phyloP scores from a whole-genome alignment of 1,140 invertebrate genomes.

The Myzus persicae region DNA sequence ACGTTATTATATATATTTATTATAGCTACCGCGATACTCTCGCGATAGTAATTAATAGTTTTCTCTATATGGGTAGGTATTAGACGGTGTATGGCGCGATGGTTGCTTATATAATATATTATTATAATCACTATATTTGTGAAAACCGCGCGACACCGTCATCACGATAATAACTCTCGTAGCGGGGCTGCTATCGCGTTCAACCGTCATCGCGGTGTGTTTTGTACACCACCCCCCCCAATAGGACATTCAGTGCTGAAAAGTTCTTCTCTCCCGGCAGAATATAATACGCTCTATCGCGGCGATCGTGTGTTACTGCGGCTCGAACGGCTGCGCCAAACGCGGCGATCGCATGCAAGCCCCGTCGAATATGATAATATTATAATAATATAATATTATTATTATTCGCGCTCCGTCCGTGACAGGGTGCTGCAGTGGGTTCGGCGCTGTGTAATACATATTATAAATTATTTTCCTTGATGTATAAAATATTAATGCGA shows the following conservation, averaged over 20 bases:
- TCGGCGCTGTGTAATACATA: background rate
- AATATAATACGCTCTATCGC: background rate
- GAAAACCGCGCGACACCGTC: background rate
- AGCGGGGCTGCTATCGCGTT: background rate
- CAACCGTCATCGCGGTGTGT: background rate
- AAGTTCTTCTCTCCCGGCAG: background rate
- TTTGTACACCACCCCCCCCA: background rate
- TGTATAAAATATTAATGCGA: background rate
- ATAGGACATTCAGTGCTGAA: background rate
- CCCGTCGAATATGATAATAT: background rate
- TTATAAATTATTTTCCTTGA: background rate
- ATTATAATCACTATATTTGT: background rate
- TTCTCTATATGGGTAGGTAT: too few relatives aligned
- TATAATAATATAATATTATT: background rate
- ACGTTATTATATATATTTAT: background rate
- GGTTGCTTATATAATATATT: background rate
- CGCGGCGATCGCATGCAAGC: background rate
- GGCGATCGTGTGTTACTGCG: background rate
- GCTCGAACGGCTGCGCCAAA: background rate
- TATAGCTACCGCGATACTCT: background rate
- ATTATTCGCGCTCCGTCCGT: background rate
- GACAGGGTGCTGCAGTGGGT: background rate
- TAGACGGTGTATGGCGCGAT: too few relatives aligned
- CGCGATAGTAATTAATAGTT: background rate
- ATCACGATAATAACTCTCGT: background rate